phyloP scores from a whole-genome alignment of 2,888 invertebrate species.

The Caradrina kadenii region DNA sequence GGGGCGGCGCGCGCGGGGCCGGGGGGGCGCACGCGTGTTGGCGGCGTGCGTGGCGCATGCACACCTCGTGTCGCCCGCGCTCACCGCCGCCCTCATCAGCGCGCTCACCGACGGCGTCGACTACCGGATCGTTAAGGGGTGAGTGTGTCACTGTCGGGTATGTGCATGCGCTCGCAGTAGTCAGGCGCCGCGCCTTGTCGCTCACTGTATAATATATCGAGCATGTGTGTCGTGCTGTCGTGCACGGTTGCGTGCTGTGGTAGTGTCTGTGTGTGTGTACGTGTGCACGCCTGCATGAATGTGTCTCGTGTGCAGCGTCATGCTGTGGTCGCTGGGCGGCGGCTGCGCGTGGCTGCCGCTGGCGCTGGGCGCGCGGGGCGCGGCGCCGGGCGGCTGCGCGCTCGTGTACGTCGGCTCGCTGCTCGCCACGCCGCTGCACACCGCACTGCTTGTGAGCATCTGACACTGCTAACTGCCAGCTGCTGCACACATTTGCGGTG shows the following conservation, averaged over 20 bases:
- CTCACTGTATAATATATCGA: neutral
- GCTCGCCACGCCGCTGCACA: conserved; percentile 95
- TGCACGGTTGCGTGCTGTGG: too few species aligned
- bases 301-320: conserved; percentile 67
- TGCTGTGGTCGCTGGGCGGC: conserved; percentile 76
- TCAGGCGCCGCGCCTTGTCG: neutral
- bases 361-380: conserved; percentile 66
- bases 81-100: conserved; percentile 58
- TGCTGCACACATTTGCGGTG: neutral
- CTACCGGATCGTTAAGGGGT: conserved; percentile 70
- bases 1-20: conserved; percentile 19
- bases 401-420: conserved; percentile 83
- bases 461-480: neutral
- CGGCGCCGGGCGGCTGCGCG: conserved; percentile 28
- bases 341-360: conserved; percentile 83
- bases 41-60: conserved; percentile 68
- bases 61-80: conserved; percentile 71
- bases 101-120: conserved; percentile 60
- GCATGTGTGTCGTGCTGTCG: neutral
- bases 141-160: conserved; percentile 27
- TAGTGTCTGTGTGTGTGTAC: too few species aligned
- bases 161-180: neutral
- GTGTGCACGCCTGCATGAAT: neutral
- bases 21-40: conserved; percentile 56
- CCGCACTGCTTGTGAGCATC: conserved; percentile 93